Percentiles rank a stretch among this genome's conserved stretches.
These are phyloP conservation scores for Sarcoramphus papa DNA, from an alignment of 2,797 vertebrate genomes.

Conservation along the genomic window DNA sequence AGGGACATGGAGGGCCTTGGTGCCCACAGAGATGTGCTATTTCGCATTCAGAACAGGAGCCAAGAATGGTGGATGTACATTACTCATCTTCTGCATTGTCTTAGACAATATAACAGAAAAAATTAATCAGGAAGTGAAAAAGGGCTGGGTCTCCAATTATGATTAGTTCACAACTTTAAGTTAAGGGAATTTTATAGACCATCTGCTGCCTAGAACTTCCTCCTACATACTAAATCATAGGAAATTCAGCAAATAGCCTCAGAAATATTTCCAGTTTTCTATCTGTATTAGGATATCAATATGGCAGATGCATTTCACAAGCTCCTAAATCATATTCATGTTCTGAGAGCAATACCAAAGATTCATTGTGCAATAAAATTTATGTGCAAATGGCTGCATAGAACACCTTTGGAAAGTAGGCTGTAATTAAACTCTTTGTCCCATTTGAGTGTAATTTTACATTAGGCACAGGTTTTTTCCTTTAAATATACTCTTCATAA, in stretches of 20 bases:
- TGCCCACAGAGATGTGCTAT: background rate
- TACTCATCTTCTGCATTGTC: background rate
- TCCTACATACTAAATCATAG: background rate
- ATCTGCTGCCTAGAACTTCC: background rate
- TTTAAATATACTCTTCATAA: background rate
- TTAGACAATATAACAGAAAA: background rate
- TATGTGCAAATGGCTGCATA: background rate
- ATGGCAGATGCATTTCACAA: conserved; percentile 20
- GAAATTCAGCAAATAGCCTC: background rate
- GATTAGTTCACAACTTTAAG: background rate
- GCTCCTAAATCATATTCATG: background rate
- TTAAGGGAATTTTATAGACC: background rate
- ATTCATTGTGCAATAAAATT: background rate
- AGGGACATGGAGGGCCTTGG: background rate
- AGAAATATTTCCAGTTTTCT: background rate
- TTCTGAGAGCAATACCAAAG: conserved; percentile 17
- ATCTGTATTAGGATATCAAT: background rate
- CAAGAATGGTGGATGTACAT: background rate
- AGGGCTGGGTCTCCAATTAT: background rate
- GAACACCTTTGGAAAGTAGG: background rate
- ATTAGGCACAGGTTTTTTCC: background rate
- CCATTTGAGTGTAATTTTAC: background rate
- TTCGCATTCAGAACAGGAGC: background rate
- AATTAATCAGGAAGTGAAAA: background rate
- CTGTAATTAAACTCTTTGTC: background rate